Base-by-base conservation (phyloP, 2,113 vertebrate species). In the Barnardius zonarius region DNA sequence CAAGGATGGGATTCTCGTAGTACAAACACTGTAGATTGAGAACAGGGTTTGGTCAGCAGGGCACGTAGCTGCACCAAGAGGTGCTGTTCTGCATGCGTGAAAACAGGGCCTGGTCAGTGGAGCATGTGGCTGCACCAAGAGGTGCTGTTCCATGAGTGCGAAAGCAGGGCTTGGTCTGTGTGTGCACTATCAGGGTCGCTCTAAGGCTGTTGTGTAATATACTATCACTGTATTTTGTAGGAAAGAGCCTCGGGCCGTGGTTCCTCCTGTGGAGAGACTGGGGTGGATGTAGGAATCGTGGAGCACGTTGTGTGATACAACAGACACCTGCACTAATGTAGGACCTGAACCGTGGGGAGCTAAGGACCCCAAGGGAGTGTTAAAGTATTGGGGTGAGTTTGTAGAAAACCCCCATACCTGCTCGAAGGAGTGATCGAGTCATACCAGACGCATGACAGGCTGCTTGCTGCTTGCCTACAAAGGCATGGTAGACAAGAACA, bases 231-330 rank as follows among this genome's bases (percentile, higher is more conserved):
- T 37, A 27, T 48, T 48, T 46, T 17, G 10, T 30, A 39, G 57
- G 19, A 59, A 68, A 23, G 28, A 39, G 33, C 52, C 51, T 48
- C 10, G 13, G n/a, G 28, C 27, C 2, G 2, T 19, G 27, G 15
- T 11, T 55, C 25, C 11, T 6, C 23, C 17, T 25, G 11, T 25
- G 27, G 27, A 57, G 51, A 0, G 1, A 33, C 33, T 1, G 4
- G 13, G 33, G 28, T 39, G 7, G 27, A 82, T 7, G 4, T 33
- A 39, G 51, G 27, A 81, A 13, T 10, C 7, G 0, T 57, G 27
- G 22, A 57, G 17, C 17, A 48, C 8, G 11, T 16, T 33, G 44
- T 33, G 79, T 11, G n/a, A 69, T 9, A 39, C 37, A 13, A 5
- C 6, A 39, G 27, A 62, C 46, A 57, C 16, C 13, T 27, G 27